Evolutionary conservation across 2,113 vertebrate species (phyloP).

Genomic region (Varanus salvator): DNA sequence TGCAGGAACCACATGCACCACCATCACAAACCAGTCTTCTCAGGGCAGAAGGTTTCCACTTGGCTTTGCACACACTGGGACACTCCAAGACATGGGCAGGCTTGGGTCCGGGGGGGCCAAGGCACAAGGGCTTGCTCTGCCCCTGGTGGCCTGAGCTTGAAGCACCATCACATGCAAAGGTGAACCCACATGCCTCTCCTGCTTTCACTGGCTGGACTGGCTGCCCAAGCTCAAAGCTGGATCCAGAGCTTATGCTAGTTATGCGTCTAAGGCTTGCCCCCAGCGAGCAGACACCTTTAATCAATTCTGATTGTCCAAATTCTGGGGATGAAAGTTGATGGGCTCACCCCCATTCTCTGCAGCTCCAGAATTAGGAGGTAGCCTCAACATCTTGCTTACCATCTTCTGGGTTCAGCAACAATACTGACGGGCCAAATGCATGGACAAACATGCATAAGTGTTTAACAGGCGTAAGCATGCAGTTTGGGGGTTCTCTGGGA

Average conservation of each 20-base stretch:
- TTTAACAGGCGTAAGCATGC: constrained; percentile 22
- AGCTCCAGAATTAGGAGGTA: no score
- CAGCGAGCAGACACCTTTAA: not conserved
- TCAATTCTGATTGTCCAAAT: not conserved
- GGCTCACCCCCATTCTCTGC: no score
- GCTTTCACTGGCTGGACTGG: not conserved
- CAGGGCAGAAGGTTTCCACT: not conserved
- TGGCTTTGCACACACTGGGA: not conserved
- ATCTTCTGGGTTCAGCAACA: not conserved
- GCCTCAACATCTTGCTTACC: no score
- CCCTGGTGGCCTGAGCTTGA: not conserved
- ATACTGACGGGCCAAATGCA: constrained; percentile 74
- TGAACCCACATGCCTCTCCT: not conserved
- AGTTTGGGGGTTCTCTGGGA: no score
- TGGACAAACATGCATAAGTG: constrained; percentile 79
- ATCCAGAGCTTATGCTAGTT: not conserved
- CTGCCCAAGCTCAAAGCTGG: not conserved
- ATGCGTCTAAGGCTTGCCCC: not conserved
- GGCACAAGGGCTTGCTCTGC: not conserved
- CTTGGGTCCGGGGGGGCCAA: not conserved
- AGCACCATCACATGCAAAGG: not conserved
- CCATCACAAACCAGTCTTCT: not conserved
- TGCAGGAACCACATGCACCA: no score
- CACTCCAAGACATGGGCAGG: not conserved
- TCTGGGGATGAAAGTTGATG: not conserved